A percentile compares a stretch with the other conserved stretches of the same genome.
These are phyloP conservation scores for Amblyjoppa proteus DNA, from an alignment of 2,888 invertebrate genomes.

Conservation along the genomic window DNA sequence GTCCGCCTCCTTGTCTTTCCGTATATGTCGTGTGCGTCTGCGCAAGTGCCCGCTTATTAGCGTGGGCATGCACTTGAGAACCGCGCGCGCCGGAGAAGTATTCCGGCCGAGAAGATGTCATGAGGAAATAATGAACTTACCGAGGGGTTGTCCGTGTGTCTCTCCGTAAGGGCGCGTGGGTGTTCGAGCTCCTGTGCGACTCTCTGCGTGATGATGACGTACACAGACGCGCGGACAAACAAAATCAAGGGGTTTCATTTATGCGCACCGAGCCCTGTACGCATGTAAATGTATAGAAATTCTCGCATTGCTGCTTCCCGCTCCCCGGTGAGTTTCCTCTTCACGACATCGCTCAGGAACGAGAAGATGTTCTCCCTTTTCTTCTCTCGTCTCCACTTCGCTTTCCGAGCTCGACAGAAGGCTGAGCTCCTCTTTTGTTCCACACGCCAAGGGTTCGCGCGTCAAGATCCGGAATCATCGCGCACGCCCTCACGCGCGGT, in stretches of 20 bases:
- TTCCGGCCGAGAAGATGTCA: too few relatives aligned
- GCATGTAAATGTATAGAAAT: background rate
- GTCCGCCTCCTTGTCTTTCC: slow-evolving; percentile 12
- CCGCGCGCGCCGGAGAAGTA: too few relatives aligned
- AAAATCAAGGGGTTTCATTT: background rate
- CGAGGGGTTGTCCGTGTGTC: too few relatives aligned
- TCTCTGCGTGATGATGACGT: too few relatives aligned
- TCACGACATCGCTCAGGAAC: background rate
- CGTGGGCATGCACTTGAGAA: too few relatives aligned
- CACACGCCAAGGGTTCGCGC: slow-evolving; percentile 12
- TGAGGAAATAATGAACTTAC: too few relatives aligned
- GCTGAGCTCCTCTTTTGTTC: slow-evolving; percentile 28
- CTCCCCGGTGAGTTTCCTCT: slow-evolving; percentile 1
- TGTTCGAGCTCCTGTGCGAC: too few relatives aligned
- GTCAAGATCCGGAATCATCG: slow-evolving; percentile 30
- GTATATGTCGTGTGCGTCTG: background rate
- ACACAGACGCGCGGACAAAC: background rate
- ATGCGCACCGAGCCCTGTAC: background rate
- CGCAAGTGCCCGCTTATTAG: too few relatives aligned
- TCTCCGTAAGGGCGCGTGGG: too few relatives aligned
- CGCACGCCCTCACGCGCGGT: background rate
- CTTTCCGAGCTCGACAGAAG: background rate
- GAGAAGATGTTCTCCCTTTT: slow-evolving; percentile 4
- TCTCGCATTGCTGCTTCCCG: background rate
- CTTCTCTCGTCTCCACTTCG: background rate